These are phyloP conservation scores for Alcis repandata DNA, from an alignment of 2,888 invertebrate genomes.

Conservation along the genomic window DNA sequence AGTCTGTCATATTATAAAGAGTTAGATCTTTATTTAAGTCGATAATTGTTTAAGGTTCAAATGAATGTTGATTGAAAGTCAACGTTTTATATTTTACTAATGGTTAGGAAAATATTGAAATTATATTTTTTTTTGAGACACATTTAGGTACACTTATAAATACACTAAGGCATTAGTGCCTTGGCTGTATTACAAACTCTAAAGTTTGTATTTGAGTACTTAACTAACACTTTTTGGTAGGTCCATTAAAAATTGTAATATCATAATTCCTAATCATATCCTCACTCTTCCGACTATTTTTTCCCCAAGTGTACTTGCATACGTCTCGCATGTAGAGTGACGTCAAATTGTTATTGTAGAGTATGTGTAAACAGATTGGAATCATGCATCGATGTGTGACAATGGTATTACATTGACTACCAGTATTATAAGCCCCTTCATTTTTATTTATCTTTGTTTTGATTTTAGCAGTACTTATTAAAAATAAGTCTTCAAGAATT, in stretches of 20 bases:
- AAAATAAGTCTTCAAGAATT: neutral
- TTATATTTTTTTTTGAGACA: no score
- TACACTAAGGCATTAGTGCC: no score
- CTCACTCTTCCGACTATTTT: constrained; percentile 3
- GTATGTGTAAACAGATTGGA: constrained; percentile 72
- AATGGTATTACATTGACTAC: constrained; percentile 33
- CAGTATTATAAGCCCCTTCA: constrained; percentile 4
- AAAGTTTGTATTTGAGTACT: neutral
- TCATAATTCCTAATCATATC: neutral
- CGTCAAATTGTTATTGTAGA: constrained; percentile 70
- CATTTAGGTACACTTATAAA: no score
- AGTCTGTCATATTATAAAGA: neutral
- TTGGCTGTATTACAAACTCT: no score
- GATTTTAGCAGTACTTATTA: neutral
- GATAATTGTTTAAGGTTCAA: neutral
- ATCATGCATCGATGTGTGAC: constrained; percentile 54
- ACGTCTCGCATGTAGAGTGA: constrained; percentile 31
- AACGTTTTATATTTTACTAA: no score
- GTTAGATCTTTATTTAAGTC: neutral
- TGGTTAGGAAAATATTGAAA: no score
- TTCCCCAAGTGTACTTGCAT: constrained; percentile 8
- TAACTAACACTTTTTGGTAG: no score
- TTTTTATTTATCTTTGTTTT: constrained; percentile 10
- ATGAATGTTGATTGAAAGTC: neutral
- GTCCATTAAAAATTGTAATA: neutral